Conservation (phyloP, 2,113 vertebrate species). For the Cichladusa arquata region DNA sequence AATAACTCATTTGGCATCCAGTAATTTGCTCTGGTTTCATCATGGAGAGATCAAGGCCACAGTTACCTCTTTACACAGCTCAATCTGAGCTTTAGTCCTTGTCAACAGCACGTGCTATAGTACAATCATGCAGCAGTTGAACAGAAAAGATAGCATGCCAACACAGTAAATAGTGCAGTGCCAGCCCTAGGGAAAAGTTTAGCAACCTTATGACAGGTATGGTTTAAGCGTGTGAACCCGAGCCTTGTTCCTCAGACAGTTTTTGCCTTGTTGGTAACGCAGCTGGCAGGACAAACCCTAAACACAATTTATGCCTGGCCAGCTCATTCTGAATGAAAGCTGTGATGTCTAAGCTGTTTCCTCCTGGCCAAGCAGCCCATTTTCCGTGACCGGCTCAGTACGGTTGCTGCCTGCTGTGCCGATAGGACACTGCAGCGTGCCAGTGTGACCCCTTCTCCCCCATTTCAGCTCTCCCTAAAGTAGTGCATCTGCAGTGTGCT, state of each 20-base stretch:
- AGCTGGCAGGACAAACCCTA: conserved; percentile 25
- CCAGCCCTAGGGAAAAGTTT: neutral
- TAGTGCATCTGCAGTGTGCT: accelerated
- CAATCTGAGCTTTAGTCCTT: neutral
- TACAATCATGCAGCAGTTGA: neutral
- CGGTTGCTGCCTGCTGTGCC: neutral
- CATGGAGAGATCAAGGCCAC: neutral
- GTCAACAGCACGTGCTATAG: neutral
- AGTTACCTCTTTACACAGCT: neutral
- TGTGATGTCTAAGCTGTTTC: conserved; percentile 37
- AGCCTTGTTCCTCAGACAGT: neutral
- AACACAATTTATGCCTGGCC: conserved; percentile 12
- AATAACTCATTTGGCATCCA: neutral
- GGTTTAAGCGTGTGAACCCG: neutral
- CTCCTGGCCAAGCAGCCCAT: conserved; percentile 1
- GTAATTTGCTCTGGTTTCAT: conserved; percentile 10
- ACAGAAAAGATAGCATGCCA: conserved; percentile 28
- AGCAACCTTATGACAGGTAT: conserved; percentile 4
- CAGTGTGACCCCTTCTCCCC: neutral
- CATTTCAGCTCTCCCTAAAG: neutral
- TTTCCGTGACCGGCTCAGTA: neutral
- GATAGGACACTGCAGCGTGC: neutral
- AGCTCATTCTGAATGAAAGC: conserved; percentile 44
- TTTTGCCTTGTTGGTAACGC: conserved; percentile 17
- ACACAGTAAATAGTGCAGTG: conserved; percentile 1